Base-by-base conservation (phyloP, 2,888 invertebrate genomes). In the Alcis repandata region DNA sequence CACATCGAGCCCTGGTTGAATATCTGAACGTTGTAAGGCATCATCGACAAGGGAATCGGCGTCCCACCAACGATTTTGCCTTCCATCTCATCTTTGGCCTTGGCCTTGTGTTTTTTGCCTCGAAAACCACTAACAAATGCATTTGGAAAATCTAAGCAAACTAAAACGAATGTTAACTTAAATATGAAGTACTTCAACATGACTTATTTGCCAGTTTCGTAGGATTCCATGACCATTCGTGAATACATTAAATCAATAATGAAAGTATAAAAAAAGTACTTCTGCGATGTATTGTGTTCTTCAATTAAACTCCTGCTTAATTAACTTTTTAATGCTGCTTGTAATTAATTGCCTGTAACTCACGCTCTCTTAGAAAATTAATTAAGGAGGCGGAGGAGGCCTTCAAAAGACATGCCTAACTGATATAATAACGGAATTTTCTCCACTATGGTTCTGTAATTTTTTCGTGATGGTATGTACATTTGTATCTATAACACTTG, bases 1-100 rank as follows among this genome's bases (percentile, higher is more conserved):
- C 91, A 91, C 40, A 90, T 67, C 0, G 80, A 66, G 0, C 86
- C 89, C 8, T 67, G 58, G 65, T 90, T 91, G 40, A 82, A 86
- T 51, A 91, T 79, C 63, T 88, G 82, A 0, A 80, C 84, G 1
- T 85, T 77, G 52, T 75, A 83, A 0, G 91, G 90, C 58, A 79
- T 86, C 1, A 58, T 62, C 13, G 82, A 78, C 15, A 89, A 60
- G 0, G 64, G 33, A 7, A 82, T 83, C 0, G 79, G 62, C 1
- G 43, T 46, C 0, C 91, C 90, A 1, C 86, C 86, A 1, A 91
- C 78, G n/a, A 91, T 83, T 60, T 81, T 88, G 4, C 60, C 66
- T 53, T 41, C 53, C 60, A 69, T 69, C 13, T 38, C 54, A 11
- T 36, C 51, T 52, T 52, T 15, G 13, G n/a, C n/a, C 20, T 27